These are phyloP conservation scores for Lochmaea capreae DNA, from an alignment of 2,888 invertebrate species.

Conservation along the genomic window DNA sequence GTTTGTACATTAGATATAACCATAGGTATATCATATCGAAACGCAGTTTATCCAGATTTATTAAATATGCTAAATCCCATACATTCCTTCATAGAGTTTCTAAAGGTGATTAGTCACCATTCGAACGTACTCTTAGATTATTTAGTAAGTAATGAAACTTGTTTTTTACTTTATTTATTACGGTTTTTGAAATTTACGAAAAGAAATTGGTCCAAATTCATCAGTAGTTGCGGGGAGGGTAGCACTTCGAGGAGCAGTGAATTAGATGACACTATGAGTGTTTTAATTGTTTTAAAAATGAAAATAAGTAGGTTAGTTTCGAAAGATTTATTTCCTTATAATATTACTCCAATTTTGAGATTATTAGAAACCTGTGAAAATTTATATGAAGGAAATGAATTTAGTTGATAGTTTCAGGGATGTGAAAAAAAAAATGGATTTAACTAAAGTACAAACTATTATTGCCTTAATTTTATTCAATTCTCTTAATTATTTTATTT, in stretches of 20 bases:
- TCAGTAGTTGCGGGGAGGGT: constrained; percentile 77
- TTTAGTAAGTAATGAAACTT: constrained; percentile 90
- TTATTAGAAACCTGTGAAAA: constrained; percentile 86
- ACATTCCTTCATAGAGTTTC: constrained; percentile 87
- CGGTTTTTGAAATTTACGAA: constrained; percentile 86
- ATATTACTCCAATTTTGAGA: constrained; percentile 87
- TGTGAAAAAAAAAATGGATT: neutral
- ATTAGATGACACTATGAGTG: constrained; percentile 86
- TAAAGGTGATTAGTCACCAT: constrained; percentile 85
- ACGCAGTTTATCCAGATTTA: constrained; percentile 83
- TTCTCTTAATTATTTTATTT: neutral
- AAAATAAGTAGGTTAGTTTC: constrained; percentile 87
- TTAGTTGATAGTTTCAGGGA: constrained; percentile 70
- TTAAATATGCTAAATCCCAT: constrained; percentile 87
- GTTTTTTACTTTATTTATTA: constrained; percentile 86
- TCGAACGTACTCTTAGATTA: constrained; percentile 85
- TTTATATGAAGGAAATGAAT: constrained; percentile 85
- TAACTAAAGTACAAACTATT: constrained; percentile 34
- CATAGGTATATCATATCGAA: constrained; percentile 84
- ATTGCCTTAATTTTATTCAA: constrained; percentile 29
- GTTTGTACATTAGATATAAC: constrained; percentile 91
- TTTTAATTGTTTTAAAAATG: constrained; percentile 80
- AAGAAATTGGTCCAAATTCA: constrained; percentile 86
- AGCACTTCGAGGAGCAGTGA: constrained; percentile 66
- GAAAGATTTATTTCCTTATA: constrained; percentile 87